Evolutionary conservation across 2,797 vertebrate genomes (phyloP).

Genomic region (Enteromius unitaeniatus): DNA sequence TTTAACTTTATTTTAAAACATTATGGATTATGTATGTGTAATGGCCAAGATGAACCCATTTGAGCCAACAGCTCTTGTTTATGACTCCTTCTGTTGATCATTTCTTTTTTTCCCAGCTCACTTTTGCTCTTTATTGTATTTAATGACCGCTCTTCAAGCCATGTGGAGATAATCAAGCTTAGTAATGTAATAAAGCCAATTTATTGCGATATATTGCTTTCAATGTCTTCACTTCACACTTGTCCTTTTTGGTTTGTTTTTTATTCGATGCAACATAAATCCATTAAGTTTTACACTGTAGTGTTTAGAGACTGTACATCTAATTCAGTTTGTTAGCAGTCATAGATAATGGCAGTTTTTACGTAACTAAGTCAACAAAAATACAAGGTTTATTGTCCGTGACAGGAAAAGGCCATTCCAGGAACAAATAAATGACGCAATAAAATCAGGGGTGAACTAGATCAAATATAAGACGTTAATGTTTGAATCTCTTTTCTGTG

Average conservation of each 20-base stretch:
- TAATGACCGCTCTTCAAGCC: constrained; percentile 66
- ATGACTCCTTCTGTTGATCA: constrained; percentile 25
- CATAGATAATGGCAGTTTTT: neutral
- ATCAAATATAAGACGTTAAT: neutral
- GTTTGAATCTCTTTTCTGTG: neutral
- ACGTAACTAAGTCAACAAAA: neutral
- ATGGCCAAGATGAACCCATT: neutral
- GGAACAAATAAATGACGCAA: neutral
- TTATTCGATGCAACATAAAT: neutral
- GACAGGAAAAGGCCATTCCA: neutral
- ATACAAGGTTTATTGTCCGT: neutral
- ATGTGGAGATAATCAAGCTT: constrained; percentile 62
- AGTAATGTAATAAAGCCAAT: constrained; percentile 67
- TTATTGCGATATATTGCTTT: constrained; percentile 42
- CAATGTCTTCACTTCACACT: neutral
- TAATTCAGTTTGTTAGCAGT: neutral
- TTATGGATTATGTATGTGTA: neutral
- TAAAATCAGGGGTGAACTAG: neutral
- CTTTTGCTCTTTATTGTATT: constrained; percentile 58
- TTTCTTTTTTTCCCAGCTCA: constrained; percentile 34
- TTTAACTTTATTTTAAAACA: neutral
- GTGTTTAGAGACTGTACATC: neutral
- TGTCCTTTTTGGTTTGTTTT: neutral
- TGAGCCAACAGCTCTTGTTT: neutral
- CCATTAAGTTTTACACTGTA: neutral